Evolutionary conservation across 2,888 invertebrate genomes (phyloP).

Genomic region (Nemurella pictetii): DNA sequence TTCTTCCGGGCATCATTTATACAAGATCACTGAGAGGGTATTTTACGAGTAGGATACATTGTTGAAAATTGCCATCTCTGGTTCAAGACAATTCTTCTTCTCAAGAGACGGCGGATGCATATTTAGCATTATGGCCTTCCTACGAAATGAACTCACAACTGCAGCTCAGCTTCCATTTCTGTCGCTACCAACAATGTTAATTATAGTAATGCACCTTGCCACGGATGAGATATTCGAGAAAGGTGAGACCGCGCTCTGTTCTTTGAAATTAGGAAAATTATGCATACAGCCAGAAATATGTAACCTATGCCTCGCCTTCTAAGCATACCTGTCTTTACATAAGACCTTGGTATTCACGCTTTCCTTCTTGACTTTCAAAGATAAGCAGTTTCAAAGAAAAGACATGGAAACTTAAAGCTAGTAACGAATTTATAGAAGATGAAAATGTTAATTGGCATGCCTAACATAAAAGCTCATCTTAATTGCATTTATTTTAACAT

Average conservation of each 20-base stretch:
- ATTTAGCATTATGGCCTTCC: too few relatives aligned
- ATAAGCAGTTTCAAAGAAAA: neutral
- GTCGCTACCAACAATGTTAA: neutral
- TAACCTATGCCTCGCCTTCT: neutral
- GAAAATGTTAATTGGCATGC: neutral
- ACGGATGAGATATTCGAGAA: too few relatives aligned
- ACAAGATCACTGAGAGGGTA: too few relatives aligned
- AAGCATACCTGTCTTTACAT: neutral
- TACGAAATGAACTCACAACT: too few relatives aligned
- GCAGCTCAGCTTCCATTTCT: neutral
- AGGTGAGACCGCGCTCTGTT: neutral
- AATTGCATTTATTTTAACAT: neutral
- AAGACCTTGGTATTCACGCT: neutral
- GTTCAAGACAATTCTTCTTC: too few relatives aligned
- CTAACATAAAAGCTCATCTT: neutral
- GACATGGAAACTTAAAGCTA: neutral
- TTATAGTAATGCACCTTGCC: neutral
- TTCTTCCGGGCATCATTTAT: too few relatives aligned
- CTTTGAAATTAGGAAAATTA: neutral
- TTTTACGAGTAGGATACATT: too few relatives aligned
- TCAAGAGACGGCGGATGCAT: too few relatives aligned
- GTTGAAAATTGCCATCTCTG: too few relatives aligned
- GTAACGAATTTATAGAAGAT: neutral
- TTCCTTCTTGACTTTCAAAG: neutral
- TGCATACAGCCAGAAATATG: neutral